Base-by-base conservation (phyloP, 2,797 vertebrate genomes). In the Myotis planiceps region DNA sequence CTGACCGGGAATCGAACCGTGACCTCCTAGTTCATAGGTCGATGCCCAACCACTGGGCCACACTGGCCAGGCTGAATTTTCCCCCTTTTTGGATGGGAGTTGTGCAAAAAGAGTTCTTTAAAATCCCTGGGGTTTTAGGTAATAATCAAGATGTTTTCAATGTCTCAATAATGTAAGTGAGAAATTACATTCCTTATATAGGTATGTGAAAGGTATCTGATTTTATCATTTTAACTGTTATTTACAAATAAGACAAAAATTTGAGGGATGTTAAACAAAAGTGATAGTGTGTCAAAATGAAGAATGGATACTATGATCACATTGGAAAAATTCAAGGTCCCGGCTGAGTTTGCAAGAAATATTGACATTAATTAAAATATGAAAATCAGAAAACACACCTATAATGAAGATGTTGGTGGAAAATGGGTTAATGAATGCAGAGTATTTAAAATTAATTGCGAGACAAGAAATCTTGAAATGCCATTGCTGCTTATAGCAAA, bases 91-190 rank as follows among this genome's bases (percentile, higher is more conserved):
- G 39, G 39, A 15, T 58, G 58, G 72, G 39, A 75, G 9, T 32
- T 69, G 6, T 23, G 14, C 19, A 88, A 87, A 66, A 75, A 47
- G 14, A 69, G 78, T 82, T 81, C 16, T 27, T 42, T 49, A 82
- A 39, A 81, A 94, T 72, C 13, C 29, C 32, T 87, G 32, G 16
- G 19, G 71, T 82, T 89, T 80, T 2, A 34, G 39, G 13, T n/a
- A 74, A 51, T 51, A 23, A 71, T 51, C 47, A 96, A 80, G 29
- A 71, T 66, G 15, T 88, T 83, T 91, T 74, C 39, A 92, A 74
- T 75, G 25, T 47, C 71, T 85, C 66, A 45, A n/a, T 79, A 34
- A 92, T 29, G 55, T 32, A 83, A 89, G 23, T 83, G 47, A 92
- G 45, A 82, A 82, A 82, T 49, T 55, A 58, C 23, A 71, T 65